Evolutionary conservation across 1,140 invertebrate genomes (phyloP).

Genomic region (Belonocnema kinseyi): DNA sequence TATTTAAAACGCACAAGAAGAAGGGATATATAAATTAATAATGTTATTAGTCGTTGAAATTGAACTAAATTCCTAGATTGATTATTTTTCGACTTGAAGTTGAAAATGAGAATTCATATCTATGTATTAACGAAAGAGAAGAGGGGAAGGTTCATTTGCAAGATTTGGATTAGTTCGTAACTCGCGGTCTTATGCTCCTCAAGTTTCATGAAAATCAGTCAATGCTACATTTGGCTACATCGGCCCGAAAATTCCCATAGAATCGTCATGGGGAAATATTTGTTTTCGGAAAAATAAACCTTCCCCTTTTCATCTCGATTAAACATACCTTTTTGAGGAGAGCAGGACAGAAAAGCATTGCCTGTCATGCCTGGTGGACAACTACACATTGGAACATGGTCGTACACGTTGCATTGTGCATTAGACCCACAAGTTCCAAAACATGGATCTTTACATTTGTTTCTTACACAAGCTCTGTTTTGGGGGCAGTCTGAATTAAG

Average conservation of each 20-base stretch:
- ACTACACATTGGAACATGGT: conserved; percentile 80
- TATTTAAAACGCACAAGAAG: conserved; percentile 26
- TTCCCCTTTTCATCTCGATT: too few species aligned
- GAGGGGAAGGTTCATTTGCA: too few species aligned
- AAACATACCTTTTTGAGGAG: background rate
- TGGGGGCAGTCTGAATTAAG: conserved; percentile 81
- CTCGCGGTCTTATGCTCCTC: too few species aligned
- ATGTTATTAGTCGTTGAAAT: background rate
- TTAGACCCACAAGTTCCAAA: conserved; percentile 80
- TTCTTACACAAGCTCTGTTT: conserved; percentile 79
- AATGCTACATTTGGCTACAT: too few species aligned
- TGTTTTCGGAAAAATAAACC: too few species aligned
- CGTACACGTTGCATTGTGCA: conserved; percentile 80
- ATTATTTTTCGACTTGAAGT: background rate
- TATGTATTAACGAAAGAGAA: too few species aligned
- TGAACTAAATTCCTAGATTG: background rate
- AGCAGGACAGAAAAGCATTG: conserved; percentile 75
- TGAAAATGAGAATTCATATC: too few species aligned
- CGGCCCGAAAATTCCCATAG: too few species aligned
- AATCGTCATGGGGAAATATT: too few species aligned
- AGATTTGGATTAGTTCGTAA: too few species aligned
- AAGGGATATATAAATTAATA: conserved; percentile 53
- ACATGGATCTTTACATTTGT: conserved; percentile 83
- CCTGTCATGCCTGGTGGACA: conserved; percentile 79
- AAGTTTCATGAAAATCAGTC: too few species aligned